Percentiles rank a stretch among this genome's conserved stretches.
Evolutionary conservation across 2,888 invertebrate genomes (phyloP).

Genomic region (Cephus nigrinus): DNA sequence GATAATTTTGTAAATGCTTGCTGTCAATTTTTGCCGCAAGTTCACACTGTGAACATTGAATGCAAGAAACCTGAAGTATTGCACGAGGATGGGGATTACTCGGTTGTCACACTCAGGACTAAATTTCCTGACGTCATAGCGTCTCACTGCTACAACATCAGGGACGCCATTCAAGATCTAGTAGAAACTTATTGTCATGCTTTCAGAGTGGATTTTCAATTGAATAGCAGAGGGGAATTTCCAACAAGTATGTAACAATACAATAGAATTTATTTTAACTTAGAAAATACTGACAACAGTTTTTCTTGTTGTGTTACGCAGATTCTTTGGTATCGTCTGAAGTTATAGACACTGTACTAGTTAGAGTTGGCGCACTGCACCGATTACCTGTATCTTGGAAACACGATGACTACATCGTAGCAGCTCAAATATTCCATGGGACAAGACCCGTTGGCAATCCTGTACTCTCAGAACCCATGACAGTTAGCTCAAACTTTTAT

Average conservation of each 20-base stretch:
- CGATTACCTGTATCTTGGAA: constrained; percentile 82
- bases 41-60: constrained; percentile 59
- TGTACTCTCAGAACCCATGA: constrained; percentile 77
- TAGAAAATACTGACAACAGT: constrained; percentile 1
- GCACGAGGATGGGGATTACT: constrained; percentile 77
- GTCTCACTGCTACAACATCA: constrained; percentile 77
- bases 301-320: constrained; percentile 53
- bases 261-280: constrained; percentile 8
- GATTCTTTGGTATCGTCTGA: constrained; percentile 78
- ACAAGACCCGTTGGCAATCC: constrained; percentile 81
- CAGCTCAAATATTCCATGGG: constrained; percentile 90
- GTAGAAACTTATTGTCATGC: constrained; percentile 89
- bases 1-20: constrained; percentile 74
- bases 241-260: constrained; percentile 66
- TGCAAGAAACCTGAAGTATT: constrained; percentile 74
- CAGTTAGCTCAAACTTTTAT: constrained; percentile 79
- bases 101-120: constrained; percentile 73
- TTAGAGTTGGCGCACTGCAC: constrained; percentile 86
- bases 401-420: constrained; percentile 86
- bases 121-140: constrained; percentile 72
- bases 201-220: constrained; percentile 84
- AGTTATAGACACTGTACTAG: constrained; percentile 79
- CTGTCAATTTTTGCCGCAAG: constrained; percentile 66
- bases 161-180: constrained; percentile 83
- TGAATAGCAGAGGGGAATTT: constrained; percentile 72